These are phyloP conservation scores for Papilio glaucus DNA, from an alignment of 1,140 invertebrate species.

Conservation along the genomic window DNA sequence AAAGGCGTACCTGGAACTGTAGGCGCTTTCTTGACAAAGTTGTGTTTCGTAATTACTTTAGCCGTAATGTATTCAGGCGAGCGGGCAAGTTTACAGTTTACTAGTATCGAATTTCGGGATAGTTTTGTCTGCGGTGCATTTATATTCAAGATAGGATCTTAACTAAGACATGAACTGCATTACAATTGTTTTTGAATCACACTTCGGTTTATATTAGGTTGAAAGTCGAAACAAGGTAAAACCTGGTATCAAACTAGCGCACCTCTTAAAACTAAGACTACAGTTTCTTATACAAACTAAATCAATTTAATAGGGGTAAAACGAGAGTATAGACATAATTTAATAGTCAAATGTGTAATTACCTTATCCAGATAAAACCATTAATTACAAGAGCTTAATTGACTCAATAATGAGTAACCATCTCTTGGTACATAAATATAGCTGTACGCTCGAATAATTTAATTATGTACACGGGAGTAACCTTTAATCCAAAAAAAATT, in stretches of 20 bases:
- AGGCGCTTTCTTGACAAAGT: conserved; percentile 13
- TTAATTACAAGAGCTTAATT: too few species aligned
- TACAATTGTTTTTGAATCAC: conserved; percentile 24
- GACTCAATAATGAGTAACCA: too few species aligned
- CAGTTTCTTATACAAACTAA: too few species aligned
- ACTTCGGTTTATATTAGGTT: conserved; percentile 1
- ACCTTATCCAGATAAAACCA: too few species aligned
- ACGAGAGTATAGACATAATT: too few species aligned
- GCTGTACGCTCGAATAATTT: too few species aligned
- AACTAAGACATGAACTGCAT: conserved; percentile 22
- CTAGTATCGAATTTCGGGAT: conserved; percentile 20
- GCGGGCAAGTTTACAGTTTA: conserved; percentile 27
- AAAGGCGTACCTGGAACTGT: conserved; percentile 1
- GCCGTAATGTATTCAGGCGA: conserved; percentile 16
- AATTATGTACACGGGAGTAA: too few species aligned
- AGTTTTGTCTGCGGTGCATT: conserved; percentile 20
- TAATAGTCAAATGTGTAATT: too few species aligned
- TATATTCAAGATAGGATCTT: conserved; percentile 17
- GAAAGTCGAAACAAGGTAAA: background rate
- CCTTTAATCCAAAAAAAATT: too few species aligned
- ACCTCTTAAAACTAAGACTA: background rate
- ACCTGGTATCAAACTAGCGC: background rate
- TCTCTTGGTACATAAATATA: too few species aligned
- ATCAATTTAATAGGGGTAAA: too few species aligned
- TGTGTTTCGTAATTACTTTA: conserved; percentile 27